phyloP scores from a whole-genome alignment of 2,888 invertebrate genomes.

The Automeris io region DNA sequence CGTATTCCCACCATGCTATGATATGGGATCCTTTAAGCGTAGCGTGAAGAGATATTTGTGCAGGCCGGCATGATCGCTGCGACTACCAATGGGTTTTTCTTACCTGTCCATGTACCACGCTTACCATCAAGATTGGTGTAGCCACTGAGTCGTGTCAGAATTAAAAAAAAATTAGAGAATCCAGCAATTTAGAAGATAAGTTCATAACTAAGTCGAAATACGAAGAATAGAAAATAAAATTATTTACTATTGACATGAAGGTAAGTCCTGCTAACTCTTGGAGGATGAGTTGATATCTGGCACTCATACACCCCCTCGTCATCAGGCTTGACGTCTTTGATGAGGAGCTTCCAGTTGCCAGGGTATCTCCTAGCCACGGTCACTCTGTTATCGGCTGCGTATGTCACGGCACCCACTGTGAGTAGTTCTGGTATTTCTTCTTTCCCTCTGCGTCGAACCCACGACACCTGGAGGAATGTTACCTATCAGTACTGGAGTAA shows the following conservation, averaged over 20 bases:
- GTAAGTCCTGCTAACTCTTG: conserved; percentile 80
- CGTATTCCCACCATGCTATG: too few relatives aligned
- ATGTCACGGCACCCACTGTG: conserved; percentile 82
- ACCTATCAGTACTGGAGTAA: too few relatives aligned
- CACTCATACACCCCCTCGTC: conserved; percentile 84
- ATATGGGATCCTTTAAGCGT: too few relatives aligned
- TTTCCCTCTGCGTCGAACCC: conserved; percentile 80
- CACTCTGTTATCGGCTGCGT: conserved; percentile 81
- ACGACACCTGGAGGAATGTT: conserved; percentile 74
- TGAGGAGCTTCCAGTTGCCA: conserved; percentile 79
- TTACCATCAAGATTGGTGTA: too few relatives aligned
- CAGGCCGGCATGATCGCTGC: too few relatives aligned
- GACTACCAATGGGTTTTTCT: too few relatives aligned
- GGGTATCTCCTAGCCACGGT: conserved; percentile 79
- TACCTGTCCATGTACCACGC: too few relatives aligned
- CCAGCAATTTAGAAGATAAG: too few relatives aligned
- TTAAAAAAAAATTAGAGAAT: too few relatives aligned
- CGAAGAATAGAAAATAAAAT: neutral
- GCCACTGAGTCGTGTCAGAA: too few relatives aligned
- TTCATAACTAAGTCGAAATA: conserved; percentile 1
- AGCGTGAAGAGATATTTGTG: too few relatives aligned
- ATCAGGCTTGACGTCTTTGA: conserved; percentile 80
- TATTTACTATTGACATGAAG: conserved; percentile 81
- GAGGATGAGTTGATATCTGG: conserved; percentile 84
- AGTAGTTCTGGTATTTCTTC: conserved; percentile 80